Percentiles rank a stretch among this genome's conserved stretches.
Conservation (phyloP, 1,140 invertebrate species). For the Cotesia glomerata region DNA sequence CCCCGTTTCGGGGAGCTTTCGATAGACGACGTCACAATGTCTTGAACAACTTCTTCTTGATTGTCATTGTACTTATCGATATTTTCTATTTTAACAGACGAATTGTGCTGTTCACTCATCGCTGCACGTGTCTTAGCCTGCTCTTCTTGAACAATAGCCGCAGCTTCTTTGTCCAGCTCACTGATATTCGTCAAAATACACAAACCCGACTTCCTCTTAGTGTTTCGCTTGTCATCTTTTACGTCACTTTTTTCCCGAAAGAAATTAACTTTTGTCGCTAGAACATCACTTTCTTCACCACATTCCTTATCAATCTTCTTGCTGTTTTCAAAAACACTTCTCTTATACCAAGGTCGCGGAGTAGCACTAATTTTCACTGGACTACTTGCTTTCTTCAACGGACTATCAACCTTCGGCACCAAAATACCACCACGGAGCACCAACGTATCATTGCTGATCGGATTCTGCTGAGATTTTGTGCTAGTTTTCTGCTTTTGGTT, state of each 20-base stretch:
- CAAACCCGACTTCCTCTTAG: slow-evolving; percentile 67
- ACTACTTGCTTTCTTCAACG: slow-evolving; percentile 44
- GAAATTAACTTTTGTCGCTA: slow-evolving; percentile 47
- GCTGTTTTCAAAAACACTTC: slow-evolving; percentile 52
- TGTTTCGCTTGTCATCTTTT: slow-evolving; percentile 46
- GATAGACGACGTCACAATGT: slow-evolving; percentile 50
- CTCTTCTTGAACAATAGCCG: slow-evolving; percentile 73
- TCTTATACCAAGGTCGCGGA: slow-evolving; percentile 73
- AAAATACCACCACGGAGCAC: slow-evolving; percentile 52
- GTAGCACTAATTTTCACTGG: slow-evolving; percentile 54
- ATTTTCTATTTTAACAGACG: slow-evolving; percentile 38
- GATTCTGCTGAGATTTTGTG: slow-evolving; percentile 9
- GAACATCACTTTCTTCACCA: slow-evolving; percentile 29
- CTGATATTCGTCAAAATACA: slow-evolving; percentile 80
- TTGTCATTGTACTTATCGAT: slow-evolving; percentile 51
- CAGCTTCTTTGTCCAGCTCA: slow-evolving; percentile 79
- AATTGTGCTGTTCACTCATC: slow-evolving; percentile 45
- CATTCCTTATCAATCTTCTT: slow-evolving; percentile 23
- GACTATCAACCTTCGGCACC: slow-evolving; percentile 44
- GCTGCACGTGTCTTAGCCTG: slow-evolving; percentile 55
- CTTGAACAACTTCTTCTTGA: slow-evolving; percentile 46
- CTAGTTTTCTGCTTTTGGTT: slow-evolving; percentile 9
- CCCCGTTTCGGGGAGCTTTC: slow-evolving; percentile 60
- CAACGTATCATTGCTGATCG: slow-evolving; percentile 58
- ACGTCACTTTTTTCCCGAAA: slow-evolving; percentile 56